A percentile compares a stretch with the other conserved stretches of the same genome.
These are phyloP conservation scores for Leucania comma DNA, from an alignment of 2,888 invertebrate species.

Conservation along the genomic window DNA sequence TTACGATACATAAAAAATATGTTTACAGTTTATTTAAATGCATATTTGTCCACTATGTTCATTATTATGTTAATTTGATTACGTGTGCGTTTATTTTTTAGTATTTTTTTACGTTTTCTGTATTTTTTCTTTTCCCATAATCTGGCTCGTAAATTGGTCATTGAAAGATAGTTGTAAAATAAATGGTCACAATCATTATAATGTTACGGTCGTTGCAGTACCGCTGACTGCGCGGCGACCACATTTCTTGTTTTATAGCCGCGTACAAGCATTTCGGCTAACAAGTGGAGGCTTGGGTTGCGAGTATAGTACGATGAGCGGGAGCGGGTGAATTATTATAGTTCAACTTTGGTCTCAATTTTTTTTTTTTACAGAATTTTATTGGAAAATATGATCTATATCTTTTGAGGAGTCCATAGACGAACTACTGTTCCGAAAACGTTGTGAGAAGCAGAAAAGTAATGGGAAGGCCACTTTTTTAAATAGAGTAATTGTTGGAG, in stretches of 20 bases:
- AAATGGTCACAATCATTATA: slow-evolving; percentile 61
- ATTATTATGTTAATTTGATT: slow-evolving; percentile 66
- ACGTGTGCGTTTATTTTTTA: slow-evolving; percentile 54
- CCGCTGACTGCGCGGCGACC: slow-evolving; percentile 67
- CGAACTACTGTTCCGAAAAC: no score
- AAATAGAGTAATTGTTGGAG: no score
- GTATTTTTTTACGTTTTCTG: slow-evolving; percentile 22
- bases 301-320: slow-evolving; percentile 2
- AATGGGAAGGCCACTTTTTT: no score
- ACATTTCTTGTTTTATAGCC: slow-evolving; percentile 68
- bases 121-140: slow-evolving; percentile 55
- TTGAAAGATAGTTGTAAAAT: slow-evolving; percentile 66
- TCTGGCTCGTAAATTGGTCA: slow-evolving; percentile 61
- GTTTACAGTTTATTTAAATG: slow-evolving; percentile 56
- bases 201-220: slow-evolving; percentile 55
- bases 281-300: slow-evolving; percentile 51
- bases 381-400: no score
- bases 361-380: no score
- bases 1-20: slow-evolving; percentile 49
- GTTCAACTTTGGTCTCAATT: not conserved
- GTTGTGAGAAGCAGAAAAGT: no score
- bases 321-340: not conserved
- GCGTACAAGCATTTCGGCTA: slow-evolving; percentile 56
- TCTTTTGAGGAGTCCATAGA: no score
- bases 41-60: slow-evolving; percentile 52